phyloP scores from a whole-genome alignment of 1,140 invertebrate species.

The Pseudomyrmex gracilis region DNA sequence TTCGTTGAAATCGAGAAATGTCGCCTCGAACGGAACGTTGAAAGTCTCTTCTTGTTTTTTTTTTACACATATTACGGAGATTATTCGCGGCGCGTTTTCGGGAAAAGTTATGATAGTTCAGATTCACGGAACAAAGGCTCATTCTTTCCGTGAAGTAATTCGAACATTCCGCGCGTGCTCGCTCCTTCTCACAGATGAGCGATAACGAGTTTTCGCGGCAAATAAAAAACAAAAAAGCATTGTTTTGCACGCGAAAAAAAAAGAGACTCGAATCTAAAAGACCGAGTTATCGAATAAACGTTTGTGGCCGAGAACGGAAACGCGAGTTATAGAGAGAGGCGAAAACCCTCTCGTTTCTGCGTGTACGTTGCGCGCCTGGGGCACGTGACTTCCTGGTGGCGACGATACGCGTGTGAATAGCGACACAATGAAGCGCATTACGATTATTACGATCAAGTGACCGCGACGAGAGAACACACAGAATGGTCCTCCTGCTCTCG shows the following conservation, averaged over 20 bases:
- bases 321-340: not conserved
- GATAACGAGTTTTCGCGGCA: slow-evolving; percentile 14
- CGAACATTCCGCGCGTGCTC: not conserved
- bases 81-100: no score
- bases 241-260: not conserved
- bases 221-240: not conserved
- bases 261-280: not conserved
- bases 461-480: slow-evolving; percentile 33
- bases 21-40: no score
- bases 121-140: not conserved
- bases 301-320: not conserved
- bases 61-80: no score
- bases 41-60: no score
- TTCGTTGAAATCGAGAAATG: no score
- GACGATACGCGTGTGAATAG: slow-evolving; percentile 53
- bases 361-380: not conserved
- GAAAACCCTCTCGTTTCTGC: slow-evolving; percentile 4
- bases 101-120: not conserved
- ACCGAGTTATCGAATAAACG: not conserved
- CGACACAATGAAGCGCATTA: slow-evolving; percentile 38
- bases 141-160: slow-evolving; percentile 10
- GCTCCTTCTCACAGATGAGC: not conserved
- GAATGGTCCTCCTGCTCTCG: slow-evolving; percentile 16
- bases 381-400: slow-evolving; percentile 68
- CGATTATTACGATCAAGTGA: slow-evolving; percentile 66